Percentiles rank a stretch among this genome's conserved stretches.
Evolutionary conservation across 2,113 vertebrate species (phyloP).

Genomic region (Puffinus mauretanicus): DNA sequence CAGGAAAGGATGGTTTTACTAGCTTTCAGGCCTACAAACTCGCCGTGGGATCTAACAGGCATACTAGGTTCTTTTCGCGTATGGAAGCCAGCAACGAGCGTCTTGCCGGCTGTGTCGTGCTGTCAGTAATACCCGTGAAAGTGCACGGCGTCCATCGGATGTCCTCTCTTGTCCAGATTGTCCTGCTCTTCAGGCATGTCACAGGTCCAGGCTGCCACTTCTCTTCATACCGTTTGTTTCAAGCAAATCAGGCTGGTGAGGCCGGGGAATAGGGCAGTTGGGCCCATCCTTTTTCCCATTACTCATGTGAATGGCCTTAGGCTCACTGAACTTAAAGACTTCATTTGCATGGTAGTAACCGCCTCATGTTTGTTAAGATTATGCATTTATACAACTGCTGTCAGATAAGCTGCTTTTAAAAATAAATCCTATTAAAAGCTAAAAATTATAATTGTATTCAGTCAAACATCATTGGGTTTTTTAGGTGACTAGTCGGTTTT

Average conservation of each 20-base stretch:
- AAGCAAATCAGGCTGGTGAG: neutral
- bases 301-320: neutral
- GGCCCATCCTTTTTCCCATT: neutral
- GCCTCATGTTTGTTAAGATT: neutral
- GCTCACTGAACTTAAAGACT: neutral
- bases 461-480: neutral
- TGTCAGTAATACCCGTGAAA: neutral
- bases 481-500: neutral
- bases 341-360: neutral
- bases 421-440: neutral
- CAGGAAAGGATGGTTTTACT: neutral
- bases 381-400: neutral
- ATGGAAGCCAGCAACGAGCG: accelerated
- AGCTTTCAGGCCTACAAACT: neutral
- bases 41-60: neutral
- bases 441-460: neutral
- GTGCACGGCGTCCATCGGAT: accelerated
- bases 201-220: neutral
- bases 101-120: neutral
- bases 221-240: neutral
- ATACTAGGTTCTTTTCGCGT: neutral
- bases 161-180: neutral
- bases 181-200: neutral
- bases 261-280: accelerated
- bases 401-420: neutral